Percentiles rank a stretch among this genome's conserved stretches.
Evolutionary conservation across 2,797 vertebrate species (phyloP).

Genomic region (Buceros bicornis): DNA sequence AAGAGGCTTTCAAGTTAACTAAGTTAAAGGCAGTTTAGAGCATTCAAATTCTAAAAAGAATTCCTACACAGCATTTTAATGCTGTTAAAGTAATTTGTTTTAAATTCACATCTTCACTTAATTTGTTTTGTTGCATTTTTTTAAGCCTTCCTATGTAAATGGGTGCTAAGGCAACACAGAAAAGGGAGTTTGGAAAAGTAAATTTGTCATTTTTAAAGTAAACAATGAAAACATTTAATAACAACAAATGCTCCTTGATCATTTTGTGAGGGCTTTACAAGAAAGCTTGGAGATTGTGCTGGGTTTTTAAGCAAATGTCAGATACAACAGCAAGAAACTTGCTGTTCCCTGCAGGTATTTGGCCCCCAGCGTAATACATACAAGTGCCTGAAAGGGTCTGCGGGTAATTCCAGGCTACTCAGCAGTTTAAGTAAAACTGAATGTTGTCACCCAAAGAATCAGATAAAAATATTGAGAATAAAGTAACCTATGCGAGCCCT

Average conservation of each 20-base stretch:
- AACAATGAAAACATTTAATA: not conserved
- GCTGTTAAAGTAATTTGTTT: not conserved
- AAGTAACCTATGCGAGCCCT: not conserved
- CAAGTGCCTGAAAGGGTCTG: not conserved
- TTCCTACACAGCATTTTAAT: not conserved
- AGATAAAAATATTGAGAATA: not conserved
- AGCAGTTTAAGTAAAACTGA: not conserved
- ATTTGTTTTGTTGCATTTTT: not conserved
- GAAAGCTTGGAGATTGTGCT: not conserved
- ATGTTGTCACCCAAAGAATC: not conserved
- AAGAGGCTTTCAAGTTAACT: not conserved
- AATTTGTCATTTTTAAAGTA: not conserved
- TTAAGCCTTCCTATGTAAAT: not conserved
- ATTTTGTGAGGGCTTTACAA: not conserved
- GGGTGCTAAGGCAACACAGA: not conserved
- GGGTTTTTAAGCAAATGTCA: not conserved
- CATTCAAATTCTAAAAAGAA: not conserved
- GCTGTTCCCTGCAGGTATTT: not conserved
- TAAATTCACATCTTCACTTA: not conserved
- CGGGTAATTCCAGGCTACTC: not conserved
- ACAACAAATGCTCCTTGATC: not conserved
- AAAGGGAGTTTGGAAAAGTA: not conserved
- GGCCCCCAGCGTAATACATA: not conserved
- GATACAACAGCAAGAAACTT: not conserved
- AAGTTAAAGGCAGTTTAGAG: not conserved